phyloP scores from a whole-genome alignment of 2,797 vertebrate species.

The Gambusia yucatana region DNA sequence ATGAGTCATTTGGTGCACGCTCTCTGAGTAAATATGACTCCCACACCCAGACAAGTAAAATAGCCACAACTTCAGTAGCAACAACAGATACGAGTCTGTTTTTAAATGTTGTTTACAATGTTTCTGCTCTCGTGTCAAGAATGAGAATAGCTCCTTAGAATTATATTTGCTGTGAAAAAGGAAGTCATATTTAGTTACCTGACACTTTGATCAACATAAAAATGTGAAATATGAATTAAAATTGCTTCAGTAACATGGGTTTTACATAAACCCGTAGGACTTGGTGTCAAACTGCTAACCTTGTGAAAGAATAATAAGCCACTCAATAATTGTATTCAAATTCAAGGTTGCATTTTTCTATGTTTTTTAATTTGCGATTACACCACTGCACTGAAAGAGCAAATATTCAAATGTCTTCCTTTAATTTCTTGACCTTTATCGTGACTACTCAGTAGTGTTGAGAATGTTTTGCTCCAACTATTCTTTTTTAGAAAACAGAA shows the following conservation, averaged over 20 bases:
- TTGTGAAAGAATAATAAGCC: background rate
- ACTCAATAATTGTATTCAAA: background rate
- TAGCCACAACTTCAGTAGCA: background rate
- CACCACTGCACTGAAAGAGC: background rate
- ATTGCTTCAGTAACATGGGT: background rate
- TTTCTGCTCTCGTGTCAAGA: background rate
- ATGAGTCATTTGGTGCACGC: slow-evolving; percentile 51
- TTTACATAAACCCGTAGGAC: background rate
- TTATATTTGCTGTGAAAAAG: background rate
- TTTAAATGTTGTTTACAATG: background rate
- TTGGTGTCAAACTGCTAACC: background rate
- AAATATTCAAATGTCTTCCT: background rate
- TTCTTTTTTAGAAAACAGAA: slow-evolving; percentile 8
- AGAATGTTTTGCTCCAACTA: background rate
- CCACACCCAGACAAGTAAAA: background rate
- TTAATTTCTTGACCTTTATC: background rate
- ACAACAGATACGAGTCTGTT: background rate
- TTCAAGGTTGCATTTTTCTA: background rate
- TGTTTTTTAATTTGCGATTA: background rate
- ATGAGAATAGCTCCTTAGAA: background rate
- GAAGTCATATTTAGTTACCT: no score
- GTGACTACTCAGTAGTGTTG: background rate
- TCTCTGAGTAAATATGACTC: slow-evolving; percentile 53
- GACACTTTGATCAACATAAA: background rate
- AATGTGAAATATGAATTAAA: background rate